phyloP scores from a whole-genome alignment of 2,888 invertebrate species.

The Gonocerus acuteangulatus region DNA sequence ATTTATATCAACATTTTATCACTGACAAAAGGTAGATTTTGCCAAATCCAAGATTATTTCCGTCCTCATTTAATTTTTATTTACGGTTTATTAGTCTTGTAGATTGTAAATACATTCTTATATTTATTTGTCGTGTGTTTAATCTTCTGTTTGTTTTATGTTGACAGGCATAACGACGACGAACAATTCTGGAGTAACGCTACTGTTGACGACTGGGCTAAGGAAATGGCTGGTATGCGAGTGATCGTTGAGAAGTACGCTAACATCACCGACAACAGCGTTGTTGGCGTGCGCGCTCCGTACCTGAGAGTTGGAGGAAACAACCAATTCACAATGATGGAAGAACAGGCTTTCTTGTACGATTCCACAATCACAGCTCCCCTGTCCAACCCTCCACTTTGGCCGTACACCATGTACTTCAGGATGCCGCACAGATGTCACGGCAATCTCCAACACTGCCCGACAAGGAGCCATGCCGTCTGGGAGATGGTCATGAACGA shows the following conservation, averaged over 20 bases:
- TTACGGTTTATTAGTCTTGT: no score
- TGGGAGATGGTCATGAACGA: constrained; percentile 97
- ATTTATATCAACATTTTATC: no score
- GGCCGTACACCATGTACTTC: constrained; percentile 99
- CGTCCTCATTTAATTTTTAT: no score
- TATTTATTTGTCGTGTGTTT: no score
- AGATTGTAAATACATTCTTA: no score
- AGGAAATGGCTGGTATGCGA: constrained; percentile 90
- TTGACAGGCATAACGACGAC: constrained; percentile 73
- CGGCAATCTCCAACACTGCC: constrained; percentile 84
- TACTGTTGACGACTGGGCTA: constrained; percentile 85
- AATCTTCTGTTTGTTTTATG: not conserved
- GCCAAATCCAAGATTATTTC: no score
- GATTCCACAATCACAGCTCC: constrained; percentile 93
- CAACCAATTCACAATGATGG: constrained; percentile 96
- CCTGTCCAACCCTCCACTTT: constrained; percentile 81
- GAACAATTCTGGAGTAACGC: constrained; percentile 91
- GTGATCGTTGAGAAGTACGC: constrained; percentile 83
- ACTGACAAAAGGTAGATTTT: no score
- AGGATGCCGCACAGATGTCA: constrained; percentile 91
- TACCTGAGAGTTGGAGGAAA: constrained; percentile 88
- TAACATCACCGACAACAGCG: constrained; percentile 82
- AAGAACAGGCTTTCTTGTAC: constrained; percentile 88
- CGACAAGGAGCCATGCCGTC: constrained; percentile 84
- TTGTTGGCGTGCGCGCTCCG: constrained; percentile 83